phyloP scores from a whole-genome alignment of 2,888 invertebrate species.

The Agrenia bidenticulata region DNA sequence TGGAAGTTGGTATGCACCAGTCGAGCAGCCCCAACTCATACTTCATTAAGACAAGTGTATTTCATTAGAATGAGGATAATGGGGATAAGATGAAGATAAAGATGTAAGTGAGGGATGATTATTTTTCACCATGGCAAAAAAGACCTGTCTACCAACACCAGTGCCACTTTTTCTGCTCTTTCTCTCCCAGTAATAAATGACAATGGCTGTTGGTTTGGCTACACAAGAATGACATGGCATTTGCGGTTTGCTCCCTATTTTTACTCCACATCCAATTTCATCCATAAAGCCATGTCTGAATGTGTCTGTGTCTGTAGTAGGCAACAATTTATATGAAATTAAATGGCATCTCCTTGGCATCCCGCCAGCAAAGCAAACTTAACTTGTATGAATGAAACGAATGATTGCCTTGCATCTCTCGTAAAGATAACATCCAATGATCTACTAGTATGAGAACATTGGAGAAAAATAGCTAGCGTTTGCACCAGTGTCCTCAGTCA shows the following conservation, averaged over 20 bases:
- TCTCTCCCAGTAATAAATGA: background rate
- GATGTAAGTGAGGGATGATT: background rate
- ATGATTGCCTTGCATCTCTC: constrained; percentile 1
- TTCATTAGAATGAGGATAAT: constrained; percentile 8
- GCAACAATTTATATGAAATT: constrained; percentile 9
- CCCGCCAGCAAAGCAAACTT: background rate
- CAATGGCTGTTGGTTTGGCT: background rate
- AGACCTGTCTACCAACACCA: constrained; percentile 1
- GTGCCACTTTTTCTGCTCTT: background rate
- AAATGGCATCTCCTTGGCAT: constrained; percentile 4
- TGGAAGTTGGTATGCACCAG: too few species aligned
- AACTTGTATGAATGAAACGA: background rate
- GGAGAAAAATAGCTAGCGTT: too few species aligned
- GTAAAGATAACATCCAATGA: background rate
- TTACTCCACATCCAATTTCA: too few species aligned
- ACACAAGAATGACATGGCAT: background rate
- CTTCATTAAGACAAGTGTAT: constrained; percentile 8
- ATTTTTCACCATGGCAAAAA: constrained; percentile 4
- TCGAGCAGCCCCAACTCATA: background rate
- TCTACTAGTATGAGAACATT: too few species aligned
- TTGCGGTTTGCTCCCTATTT: background rate
- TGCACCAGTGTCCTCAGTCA: too few species aligned
- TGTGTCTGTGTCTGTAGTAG: background rate
- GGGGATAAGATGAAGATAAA: constrained; percentile 11
- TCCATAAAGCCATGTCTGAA: background rate